A percentile compares a stretch with the other conserved stretches of the same genome.
Evolutionary conservation across 2,797 vertebrate species (phyloP).

Genomic region (Rhinogobio ventralis): DNA sequence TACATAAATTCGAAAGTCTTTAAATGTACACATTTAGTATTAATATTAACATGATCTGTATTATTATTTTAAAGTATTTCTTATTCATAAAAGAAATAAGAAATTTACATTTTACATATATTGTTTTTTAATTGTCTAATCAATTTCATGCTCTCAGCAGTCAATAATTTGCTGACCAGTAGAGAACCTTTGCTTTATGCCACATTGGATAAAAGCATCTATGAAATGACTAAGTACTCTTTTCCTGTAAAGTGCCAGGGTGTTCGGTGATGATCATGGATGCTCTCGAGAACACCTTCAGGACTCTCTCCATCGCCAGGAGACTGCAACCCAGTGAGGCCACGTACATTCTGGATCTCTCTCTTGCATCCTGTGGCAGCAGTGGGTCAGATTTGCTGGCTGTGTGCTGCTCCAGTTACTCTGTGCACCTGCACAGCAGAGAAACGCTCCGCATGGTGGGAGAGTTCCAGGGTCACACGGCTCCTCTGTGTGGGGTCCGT

Average conservation of each 20-base stretch:
- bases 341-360: constrained; percentile 86
- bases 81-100: not conserved
- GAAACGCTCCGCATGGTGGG: constrained; percentile 77
- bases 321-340: constrained; percentile 74
- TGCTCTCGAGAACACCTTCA: constrained; percentile 80
- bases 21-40: not conserved
- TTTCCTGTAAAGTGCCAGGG: constrained; percentile 1
- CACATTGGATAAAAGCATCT: not conserved
- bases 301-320: constrained; percentile 77
- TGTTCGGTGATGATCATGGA: constrained; percentile 75
- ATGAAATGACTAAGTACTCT: not conserved
- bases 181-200: not conserved
- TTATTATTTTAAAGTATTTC: not conserved
- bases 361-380: constrained; percentile 64
- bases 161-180: not conserved
- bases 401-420: constrained; percentile 82
- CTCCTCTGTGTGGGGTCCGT: constrained; percentile 76
- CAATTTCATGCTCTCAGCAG: not conserved
- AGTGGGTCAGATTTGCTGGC: constrained; percentile 72
- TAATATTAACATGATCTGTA: not conserved
- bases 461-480: constrained; percentile 71
- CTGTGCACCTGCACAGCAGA: constrained; percentile 80
- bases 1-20: not conserved
- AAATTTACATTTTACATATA: not conserved
- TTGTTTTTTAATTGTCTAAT: not conserved